Evolutionary conservation across 2,797 vertebrate species (phyloP).

Genomic region (Premnoplex brunnescens): DNA sequence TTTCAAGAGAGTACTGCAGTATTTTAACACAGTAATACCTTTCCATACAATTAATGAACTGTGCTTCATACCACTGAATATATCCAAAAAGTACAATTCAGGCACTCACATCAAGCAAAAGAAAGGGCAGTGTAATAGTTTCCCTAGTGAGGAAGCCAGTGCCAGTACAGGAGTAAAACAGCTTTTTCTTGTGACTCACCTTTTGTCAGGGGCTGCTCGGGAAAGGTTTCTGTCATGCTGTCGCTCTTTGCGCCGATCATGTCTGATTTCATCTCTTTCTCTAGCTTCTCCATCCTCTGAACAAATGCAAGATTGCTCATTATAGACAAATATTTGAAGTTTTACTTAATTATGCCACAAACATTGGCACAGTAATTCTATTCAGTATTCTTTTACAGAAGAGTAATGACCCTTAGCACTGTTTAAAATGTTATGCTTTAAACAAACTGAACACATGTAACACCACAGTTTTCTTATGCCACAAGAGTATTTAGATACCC

Average conservation of each 20-base stretch:
- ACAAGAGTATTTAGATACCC: background rate
- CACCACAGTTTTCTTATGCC: background rate
- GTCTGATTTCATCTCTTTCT: constrained; percentile 94
- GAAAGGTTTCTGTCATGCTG: constrained; percentile 96
- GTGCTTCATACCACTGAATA: background rate
- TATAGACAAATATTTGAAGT: background rate
- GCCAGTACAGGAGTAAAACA: background rate
- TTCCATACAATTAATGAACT: background rate
- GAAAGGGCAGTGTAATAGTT: background rate
- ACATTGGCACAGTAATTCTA: background rate
- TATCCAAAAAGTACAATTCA: background rate
- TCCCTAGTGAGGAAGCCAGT: background rate
- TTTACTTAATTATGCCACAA: background rate
- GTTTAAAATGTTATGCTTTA: background rate
- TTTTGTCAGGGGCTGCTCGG: constrained; percentile 95
- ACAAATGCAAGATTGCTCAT: constrained; percentile 28
- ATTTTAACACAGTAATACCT: background rate
- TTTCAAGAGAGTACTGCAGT: background rate
- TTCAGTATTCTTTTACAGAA: background rate
- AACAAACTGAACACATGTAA: background rate
- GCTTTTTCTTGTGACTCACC: constrained; percentile 73
- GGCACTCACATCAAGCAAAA: background rate
- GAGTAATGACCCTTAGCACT: background rate
- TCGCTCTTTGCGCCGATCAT: constrained; percentile 92
- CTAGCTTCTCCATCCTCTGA: constrained; percentile 90